Percentiles rank a stretch among this genome's conserved stretches.
Conservation (phyloP, 2,113 vertebrate genomes). For the Emydocephalus ijimae region DNA sequence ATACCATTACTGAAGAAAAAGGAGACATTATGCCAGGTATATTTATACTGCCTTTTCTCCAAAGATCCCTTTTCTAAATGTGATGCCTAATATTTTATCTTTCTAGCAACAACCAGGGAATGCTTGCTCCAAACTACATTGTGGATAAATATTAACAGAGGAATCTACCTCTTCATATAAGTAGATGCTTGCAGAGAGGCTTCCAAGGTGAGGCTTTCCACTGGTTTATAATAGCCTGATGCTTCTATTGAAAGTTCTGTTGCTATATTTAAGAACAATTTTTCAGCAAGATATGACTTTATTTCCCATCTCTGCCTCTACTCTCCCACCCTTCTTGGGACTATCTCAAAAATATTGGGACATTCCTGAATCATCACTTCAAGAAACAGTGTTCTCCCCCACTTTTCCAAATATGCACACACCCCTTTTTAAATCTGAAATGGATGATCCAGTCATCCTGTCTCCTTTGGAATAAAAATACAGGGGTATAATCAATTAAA, state of each 20-base stretch:
- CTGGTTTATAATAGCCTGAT: not conserved
- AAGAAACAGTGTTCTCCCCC: not conserved
- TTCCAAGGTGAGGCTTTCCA: constrained; percentile 23
- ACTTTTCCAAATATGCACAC: not conserved
- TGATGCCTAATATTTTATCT: not conserved
- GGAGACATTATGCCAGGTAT: not conserved
- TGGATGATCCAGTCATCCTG: not conserved
- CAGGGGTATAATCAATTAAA: not conserved
- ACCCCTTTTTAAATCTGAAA: not conserved
- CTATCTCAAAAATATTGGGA: not conserved
- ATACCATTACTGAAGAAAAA: not conserved
- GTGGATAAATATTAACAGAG: constrained; percentile 23
- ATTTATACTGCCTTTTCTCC: not conserved
- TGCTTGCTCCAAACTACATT: not conserved
- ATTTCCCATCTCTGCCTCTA: not conserved
- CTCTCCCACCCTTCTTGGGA: not conserved
- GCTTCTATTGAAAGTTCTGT: not conserved
- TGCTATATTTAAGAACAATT: not conserved
- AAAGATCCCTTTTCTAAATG: not conserved
- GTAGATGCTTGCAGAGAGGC: not conserved
- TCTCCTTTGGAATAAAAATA: not conserved
- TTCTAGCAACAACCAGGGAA: not conserved
- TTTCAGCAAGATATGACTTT: not conserved
- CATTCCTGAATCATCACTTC: not conserved
- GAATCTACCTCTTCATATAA: constrained; percentile 18